phyloP scores from a whole-genome alignment of 2,797 vertebrate genomes.

The Lophius americanus region DNA sequence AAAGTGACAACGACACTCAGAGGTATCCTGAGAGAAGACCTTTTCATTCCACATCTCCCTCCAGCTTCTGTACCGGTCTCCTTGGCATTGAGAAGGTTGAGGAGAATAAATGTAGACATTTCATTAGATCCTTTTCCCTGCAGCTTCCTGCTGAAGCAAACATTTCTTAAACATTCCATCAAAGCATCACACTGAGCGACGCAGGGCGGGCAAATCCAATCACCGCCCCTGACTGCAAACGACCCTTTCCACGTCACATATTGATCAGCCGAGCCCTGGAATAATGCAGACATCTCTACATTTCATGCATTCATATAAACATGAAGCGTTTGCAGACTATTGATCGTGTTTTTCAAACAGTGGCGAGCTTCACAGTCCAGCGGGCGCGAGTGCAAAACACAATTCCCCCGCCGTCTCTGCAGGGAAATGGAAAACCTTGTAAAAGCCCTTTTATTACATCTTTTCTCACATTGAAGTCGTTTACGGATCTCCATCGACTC shows the following conservation, averaged over 20 bases:
- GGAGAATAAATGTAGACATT: no score
- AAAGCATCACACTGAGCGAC: not conserved
- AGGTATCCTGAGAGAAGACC: no score
- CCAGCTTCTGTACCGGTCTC: no score
- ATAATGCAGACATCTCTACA: slow-evolving; percentile 19
- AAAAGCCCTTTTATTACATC: slow-evolving; percentile 19
- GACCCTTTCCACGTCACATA: slow-evolving; percentile 3
- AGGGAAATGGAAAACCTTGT: not conserved
- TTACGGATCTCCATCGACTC: slow-evolving; percentile 13
- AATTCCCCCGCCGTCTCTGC: not conserved
- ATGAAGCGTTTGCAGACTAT: slow-evolving; percentile 15
- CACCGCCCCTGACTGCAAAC: not conserved
- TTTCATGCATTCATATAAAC: slow-evolving; percentile 19
- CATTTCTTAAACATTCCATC: no score
- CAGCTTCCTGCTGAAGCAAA: no score
- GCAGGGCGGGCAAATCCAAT: not conserved
- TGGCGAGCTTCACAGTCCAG: slow-evolving; percentile 8
- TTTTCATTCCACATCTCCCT: no score
- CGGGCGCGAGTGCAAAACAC: not conserved
- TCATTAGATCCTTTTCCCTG: no score
- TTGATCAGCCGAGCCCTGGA: slow-evolving; percentile 20
- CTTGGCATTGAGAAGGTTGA: no score
- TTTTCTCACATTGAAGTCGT: slow-evolving; percentile 20
- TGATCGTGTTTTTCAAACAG: slow-evolving; percentile 34
- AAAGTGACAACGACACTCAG: no score